Conservation (phyloP, 1,140 invertebrate genomes). For the Drosophila lowei region DNA sequence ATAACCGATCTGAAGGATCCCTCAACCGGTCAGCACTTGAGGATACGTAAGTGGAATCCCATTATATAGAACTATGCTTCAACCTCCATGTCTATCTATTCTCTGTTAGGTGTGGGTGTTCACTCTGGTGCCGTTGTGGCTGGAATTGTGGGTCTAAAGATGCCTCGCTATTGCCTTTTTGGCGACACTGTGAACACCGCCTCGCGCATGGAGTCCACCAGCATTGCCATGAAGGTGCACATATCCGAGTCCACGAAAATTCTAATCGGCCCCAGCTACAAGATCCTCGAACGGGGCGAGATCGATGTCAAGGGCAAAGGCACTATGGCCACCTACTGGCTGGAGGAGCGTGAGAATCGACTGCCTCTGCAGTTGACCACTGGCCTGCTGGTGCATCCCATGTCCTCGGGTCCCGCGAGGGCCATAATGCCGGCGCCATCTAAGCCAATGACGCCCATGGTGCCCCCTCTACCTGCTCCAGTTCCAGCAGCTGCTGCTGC, state of each 20-base stretch:
- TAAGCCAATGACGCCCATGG: constrained; percentile 41
- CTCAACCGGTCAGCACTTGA: constrained; percentile 93
- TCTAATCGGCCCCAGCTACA: constrained; percentile 90
- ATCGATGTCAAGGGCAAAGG: constrained; percentile 94
- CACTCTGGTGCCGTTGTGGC: constrained; percentile 96
- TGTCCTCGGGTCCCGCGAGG: constrained; percentile 48
- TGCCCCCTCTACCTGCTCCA: constrained; percentile 6
- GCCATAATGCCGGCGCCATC: constrained; percentile 50
- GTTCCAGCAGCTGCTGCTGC: constrained; percentile 13
- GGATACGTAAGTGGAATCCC: constrained; percentile 86
- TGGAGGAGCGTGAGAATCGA: constrained; percentile 88
- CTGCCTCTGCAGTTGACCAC: constrained; percentile 83
- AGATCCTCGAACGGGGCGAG: constrained; percentile 91
- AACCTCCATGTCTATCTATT: too few relatives aligned
- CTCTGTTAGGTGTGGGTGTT: constrained; percentile 87
- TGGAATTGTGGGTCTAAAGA: constrained; percentile 97
- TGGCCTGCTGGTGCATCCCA: constrained; percentile 56
- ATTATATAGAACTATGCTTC: too few relatives aligned
- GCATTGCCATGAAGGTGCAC: constrained; percentile 96
- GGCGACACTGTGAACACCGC: constrained; percentile 97
- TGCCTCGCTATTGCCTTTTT: constrained; percentile 93
- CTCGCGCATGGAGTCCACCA: constrained; percentile 95
- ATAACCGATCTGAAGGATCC: constrained; percentile 95
- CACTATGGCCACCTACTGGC: constrained; percentile 96
- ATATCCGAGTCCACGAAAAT: constrained; percentile 94